phyloP scores from a whole-genome alignment of 2,797 vertebrate genomes.

The Phrynocephalus forsythii region DNA sequence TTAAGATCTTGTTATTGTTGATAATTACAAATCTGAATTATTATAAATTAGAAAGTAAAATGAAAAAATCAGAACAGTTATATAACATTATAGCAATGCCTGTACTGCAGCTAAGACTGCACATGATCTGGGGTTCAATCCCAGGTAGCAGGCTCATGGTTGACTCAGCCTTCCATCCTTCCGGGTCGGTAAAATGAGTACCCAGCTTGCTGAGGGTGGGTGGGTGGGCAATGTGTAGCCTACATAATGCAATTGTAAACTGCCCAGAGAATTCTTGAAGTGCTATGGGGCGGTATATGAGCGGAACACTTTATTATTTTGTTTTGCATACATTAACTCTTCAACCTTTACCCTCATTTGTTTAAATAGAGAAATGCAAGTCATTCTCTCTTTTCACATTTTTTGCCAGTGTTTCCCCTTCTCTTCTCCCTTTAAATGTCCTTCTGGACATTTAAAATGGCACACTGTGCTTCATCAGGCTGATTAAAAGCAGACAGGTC shows the following conservation, averaged over 20 bases:
- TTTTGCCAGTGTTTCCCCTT: slow-evolving; percentile 9
- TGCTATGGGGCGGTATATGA: no score
- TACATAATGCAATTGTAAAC: no score
- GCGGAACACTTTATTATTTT: slow-evolving; percentile 6
- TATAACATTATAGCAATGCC: background rate
- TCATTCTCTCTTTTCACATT: background rate
- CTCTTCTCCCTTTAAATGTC: background rate
- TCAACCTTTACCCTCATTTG: background rate
- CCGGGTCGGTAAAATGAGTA: no score
- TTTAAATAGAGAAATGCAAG: background rate
- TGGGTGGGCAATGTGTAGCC: no score
- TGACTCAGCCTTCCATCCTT: no score
- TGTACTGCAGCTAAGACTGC: no score
- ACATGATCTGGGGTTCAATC: no score
- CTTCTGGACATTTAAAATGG: slow-evolving; percentile 27
- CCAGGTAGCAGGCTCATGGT: no score
- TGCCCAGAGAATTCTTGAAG: no score
- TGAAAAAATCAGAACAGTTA: background rate
- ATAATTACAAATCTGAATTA: background rate
- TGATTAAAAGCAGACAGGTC: slow-evolving; percentile 44
- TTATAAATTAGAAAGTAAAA: background rate
- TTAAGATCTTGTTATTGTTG: slow-evolving; percentile 23
- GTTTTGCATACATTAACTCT: background rate
- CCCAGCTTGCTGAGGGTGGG: no score
- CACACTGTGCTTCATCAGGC: slow-evolving; percentile 23